These are phyloP conservation scores for Tupaia chinensis DNA, from an alignment of 2,113 vertebrate genomes.

Conservation along the genomic window DNA sequence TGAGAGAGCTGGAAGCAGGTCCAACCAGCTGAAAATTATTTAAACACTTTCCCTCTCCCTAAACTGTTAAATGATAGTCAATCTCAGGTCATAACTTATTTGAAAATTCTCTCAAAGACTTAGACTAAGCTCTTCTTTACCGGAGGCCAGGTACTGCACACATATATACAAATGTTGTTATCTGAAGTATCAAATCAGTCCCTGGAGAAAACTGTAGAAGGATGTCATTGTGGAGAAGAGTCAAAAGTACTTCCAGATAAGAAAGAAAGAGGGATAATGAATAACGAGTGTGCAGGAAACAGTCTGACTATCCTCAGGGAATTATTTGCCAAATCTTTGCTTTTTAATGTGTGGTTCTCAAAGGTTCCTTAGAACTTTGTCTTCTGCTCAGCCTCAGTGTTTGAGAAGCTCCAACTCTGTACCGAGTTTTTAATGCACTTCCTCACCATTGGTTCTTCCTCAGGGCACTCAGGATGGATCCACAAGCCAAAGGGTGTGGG, in stretches of 20 bases:
- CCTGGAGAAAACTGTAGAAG: slow-evolving; percentile 10
- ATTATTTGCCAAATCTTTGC: neutral
- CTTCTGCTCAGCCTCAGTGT: neutral
- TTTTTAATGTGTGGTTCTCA: slow-evolving; percentile 4
- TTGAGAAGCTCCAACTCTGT: neutral
- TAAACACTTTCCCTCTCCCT: neutral
- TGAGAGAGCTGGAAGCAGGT: neutral
- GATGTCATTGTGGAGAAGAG: neutral
- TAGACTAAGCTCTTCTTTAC: neutral
- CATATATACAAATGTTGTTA: neutral
- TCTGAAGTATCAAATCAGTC: neutral
- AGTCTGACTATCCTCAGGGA: neutral
- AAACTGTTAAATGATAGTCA: neutral
- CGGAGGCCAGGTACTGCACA: neutral
- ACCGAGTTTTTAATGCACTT: neutral
- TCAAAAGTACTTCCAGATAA: neutral
- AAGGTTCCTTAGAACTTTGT: neutral
- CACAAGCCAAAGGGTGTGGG: neutral
- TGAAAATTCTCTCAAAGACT: neutral
- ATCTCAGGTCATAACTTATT: neutral
- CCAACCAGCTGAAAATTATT: neutral
- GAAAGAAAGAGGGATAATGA: slow-evolving; percentile 30
- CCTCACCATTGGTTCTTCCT: neutral
- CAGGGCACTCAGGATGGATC: neutral
- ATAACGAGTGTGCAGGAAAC: neutral